Base-by-base conservation (phyloP, 2,113 vertebrate genomes). In the Pollachius pollachius region DNA sequence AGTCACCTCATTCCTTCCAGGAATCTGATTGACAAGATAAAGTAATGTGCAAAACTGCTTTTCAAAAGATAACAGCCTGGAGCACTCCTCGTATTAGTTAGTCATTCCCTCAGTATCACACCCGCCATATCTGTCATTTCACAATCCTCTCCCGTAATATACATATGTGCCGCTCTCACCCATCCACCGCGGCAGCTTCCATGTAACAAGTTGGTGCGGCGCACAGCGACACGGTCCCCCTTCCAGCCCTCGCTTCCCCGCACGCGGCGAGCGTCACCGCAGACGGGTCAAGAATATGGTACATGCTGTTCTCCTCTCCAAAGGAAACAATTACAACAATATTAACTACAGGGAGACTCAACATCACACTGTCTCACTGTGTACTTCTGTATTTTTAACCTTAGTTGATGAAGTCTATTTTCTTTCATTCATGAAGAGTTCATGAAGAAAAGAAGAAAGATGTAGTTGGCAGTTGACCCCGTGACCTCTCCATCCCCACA, bases 101-200 rank as follows among this genome's bases (percentile, higher is more conserved):
- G 91, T 93, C 91, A 93, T 92, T 90, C 91, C 85, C 89, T 87
- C 89, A 89, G 86, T 90, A 92, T 93, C 90, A 86, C 91, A 93
- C 92, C 92, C 91, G 80, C 89, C 89, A 93, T 91, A 93, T 91
- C 89, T 93, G 92, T 92, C 88, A 91, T 90, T 92, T 93, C 91
- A 90, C 91, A 91, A 92, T 92, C 92, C 91, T 90, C 88, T 91
- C 89, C 90, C 77, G 84, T 88, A 88, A 92, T 90, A 92, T 90
- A 87, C 92, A 92, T 92, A 93, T 93, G 92, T 91, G 91, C 90
- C 81, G 89, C 87, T 91, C 87, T 85, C 91, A 89, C 88, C 87
- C 87, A 88, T 90, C 84, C 87, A 89, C 89, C 82, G 87, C 90
- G 81, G 85, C 85, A 85, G 84, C 89, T 91, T 87, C 88, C 88